Conservation (phyloP, 1,140 invertebrate species). For the Drosophila busckii region DNA sequence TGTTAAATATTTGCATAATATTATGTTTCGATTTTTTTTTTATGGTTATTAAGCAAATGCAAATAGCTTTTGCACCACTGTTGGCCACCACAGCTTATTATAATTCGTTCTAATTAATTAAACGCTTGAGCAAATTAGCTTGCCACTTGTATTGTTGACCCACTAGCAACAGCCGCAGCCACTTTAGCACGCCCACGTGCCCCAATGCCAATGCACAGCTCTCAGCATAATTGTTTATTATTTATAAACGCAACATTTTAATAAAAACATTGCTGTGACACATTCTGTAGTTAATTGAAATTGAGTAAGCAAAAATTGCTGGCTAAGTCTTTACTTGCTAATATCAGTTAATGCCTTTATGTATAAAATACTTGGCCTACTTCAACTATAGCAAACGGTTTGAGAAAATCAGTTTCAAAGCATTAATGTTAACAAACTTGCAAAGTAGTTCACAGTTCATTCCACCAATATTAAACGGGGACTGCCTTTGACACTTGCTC, state of each 20-base stretch:
- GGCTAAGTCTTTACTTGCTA: too few relatives aligned
- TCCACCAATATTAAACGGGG: slow-evolving; percentile 43
- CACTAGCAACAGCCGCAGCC: neutral
- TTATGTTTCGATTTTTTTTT: slow-evolving; percentile 73
- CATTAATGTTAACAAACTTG: slow-evolving; percentile 54
- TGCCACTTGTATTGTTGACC: slow-evolving; percentile 3
- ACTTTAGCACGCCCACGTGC: neutral
- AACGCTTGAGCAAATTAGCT: slow-evolving; percentile 7
- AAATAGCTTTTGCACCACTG: neutral
- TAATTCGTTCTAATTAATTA: slow-evolving; percentile 1
- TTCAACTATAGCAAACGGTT: slow-evolving; percentile 21
- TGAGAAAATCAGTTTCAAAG: slow-evolving; percentile 65
- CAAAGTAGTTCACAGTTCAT: slow-evolving; percentile 67
- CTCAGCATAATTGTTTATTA: slow-evolving; percentile 16
- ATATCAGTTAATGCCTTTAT: too few relatives aligned
- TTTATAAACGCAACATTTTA: slow-evolving; percentile 12
- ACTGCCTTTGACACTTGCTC: slow-evolving; percentile 68
- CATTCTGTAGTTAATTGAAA: slow-evolving; percentile 63
- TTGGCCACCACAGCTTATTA: neutral
- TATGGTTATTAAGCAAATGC: slow-evolving; percentile 21
- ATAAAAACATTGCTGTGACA: slow-evolving; percentile 2
- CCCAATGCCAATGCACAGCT: neutral
- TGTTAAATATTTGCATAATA: slow-evolving; percentile 75
- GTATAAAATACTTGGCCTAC: too few relatives aligned
- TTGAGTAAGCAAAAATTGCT: too few relatives aligned